Base-by-base conservation (phyloP, 2,113 vertebrate genomes). In the Athene cunicularia region DNA sequence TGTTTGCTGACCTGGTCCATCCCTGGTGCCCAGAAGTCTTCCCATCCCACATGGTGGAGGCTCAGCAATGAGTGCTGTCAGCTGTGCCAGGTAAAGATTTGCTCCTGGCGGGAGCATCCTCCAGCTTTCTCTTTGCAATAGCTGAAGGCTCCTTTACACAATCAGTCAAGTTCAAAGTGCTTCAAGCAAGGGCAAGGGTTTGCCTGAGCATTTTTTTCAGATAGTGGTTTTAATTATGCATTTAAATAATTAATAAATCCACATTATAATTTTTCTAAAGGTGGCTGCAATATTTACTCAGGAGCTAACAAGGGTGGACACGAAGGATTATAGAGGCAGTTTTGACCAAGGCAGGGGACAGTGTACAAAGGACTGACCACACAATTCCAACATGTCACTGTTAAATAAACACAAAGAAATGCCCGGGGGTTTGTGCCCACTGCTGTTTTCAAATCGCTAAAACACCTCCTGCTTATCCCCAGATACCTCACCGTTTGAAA, bases 61-160 rank as follows among this genome's bases (percentile, higher is more conserved):
- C 59, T 33, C 50, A n/a, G 20, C 1, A 0, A 23, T 9, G 15
- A 80, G 26, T 5, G 33, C 45, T 0, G 1, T 26, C 0, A 2
- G 21, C n/a, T 74, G 47, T 43, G 68, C 32, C 41, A 41, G 33
- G 45, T 15, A 43, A 88, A 75, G 67, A 33, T 58, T 39, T 93
- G 12, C 23, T 59, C 17, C 26, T 22, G 2, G 12, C 14, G 53
- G 63, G 26, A 90, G 52, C 77, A 71, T 9, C 7, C 8, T 55
- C 13, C 0, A 0, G 7, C 15, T 71, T 80, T 47, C 37, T 43
- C 32, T 91, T 81, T 47, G 32, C 52, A 45, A 5, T 22, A 8
- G 14, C 26, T 67, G 18, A 79, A 94, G 52, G 27, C 7, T 77
- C 14, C 67, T 64, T 86, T 43, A 52, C 18, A n/a, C 33, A 60